Evolutionary conservation across 2,797 vertebrate genomes (phyloP).

Genomic region (Crax fasciolata): DNA sequence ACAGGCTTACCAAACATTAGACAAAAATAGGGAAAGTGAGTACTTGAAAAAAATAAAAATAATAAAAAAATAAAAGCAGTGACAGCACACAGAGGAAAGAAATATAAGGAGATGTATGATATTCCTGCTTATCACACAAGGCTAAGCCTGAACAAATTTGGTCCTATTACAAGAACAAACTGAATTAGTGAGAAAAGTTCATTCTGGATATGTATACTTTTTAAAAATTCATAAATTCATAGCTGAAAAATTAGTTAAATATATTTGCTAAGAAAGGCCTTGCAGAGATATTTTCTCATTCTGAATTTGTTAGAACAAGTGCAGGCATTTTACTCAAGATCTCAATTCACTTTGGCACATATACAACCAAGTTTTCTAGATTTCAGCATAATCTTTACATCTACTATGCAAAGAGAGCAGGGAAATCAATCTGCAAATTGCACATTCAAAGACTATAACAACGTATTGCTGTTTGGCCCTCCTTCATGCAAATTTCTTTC

Average conservation of each 20-base stretch:
- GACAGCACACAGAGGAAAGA: neutral
- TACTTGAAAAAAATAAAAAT: neutral
- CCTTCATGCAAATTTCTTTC: neutral
- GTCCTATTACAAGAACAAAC: neutral
- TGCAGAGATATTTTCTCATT: slow-evolving; percentile 46
- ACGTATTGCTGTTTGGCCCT: slow-evolving; percentile 47
- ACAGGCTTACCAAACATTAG: slow-evolving; percentile 1
- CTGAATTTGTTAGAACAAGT: slow-evolving; percentile 63
- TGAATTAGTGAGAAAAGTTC: neutral
- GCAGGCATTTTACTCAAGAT: slow-evolving; percentile 45
- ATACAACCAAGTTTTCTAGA: slow-evolving; percentile 67
- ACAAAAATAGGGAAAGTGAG: neutral
- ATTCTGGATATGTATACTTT: neutral
- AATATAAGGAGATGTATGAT: neutral
- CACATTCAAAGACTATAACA: slow-evolving; percentile 4
- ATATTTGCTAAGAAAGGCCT: slow-evolving; percentile 38
- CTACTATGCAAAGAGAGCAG: slow-evolving; percentile 60
- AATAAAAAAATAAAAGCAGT: neutral
- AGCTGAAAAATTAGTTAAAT: slow-evolving; percentile 30
- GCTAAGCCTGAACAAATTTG: neutral
- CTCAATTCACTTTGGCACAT: slow-evolving; percentile 58
- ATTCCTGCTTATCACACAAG: slow-evolving; percentile 4
- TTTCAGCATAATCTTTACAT: slow-evolving; percentile 78
- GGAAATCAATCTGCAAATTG: slow-evolving; percentile 64
- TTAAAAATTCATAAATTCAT: slow-evolving; percentile 21